Evolutionary conservation across 1,140 invertebrate genomes (phyloP).

Genomic region (Diabrotica undecimpunctata): DNA sequence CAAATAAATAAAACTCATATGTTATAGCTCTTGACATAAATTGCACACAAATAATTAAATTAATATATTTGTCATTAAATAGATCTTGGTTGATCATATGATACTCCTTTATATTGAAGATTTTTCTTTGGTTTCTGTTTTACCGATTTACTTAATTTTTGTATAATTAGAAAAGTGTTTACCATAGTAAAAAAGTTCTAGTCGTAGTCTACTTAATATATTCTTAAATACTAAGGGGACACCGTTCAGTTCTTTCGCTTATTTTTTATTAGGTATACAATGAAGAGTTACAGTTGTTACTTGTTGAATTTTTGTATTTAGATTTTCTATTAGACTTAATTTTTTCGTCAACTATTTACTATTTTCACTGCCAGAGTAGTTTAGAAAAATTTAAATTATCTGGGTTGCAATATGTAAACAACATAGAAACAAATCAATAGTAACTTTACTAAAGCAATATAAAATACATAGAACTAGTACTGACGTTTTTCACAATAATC

Average conservation of each 20-base stretch:
- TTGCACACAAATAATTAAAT: too few relatives aligned
- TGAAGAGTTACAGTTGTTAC: neutral
- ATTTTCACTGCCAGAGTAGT: slow-evolving; percentile 37
- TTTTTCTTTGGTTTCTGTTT: too few relatives aligned
- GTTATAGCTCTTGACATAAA: too few relatives aligned
- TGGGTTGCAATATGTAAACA: slow-evolving; percentile 6
- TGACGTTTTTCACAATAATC: slow-evolving; percentile 13
- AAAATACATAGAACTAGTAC: slow-evolving; percentile 7
- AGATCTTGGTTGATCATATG: too few relatives aligned
- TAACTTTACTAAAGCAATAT: slow-evolving; percentile 21
- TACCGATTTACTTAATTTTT: neutral
- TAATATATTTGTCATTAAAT: too few relatives aligned
- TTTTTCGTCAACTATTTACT: slow-evolving; percentile 21
- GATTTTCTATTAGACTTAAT: slow-evolving; percentile 12
- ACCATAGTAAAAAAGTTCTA: slow-evolving; percentile 26
- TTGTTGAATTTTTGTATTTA: slow-evolving; percentile 18
- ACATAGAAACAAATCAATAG: slow-evolving; percentile 8
- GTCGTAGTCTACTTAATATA: slow-evolving; percentile 27
- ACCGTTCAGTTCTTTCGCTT: neutral
- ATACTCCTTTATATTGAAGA: too few relatives aligned
- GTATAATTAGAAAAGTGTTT: neutral
- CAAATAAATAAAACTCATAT: too few relatives aligned
- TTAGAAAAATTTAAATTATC: slow-evolving; percentile 11
- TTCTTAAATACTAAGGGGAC: neutral
- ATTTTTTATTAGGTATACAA: neutral